Base-by-base conservation (phyloP, 2,113 vertebrate genomes). In the Ramphastos sulfuratus region DNA sequence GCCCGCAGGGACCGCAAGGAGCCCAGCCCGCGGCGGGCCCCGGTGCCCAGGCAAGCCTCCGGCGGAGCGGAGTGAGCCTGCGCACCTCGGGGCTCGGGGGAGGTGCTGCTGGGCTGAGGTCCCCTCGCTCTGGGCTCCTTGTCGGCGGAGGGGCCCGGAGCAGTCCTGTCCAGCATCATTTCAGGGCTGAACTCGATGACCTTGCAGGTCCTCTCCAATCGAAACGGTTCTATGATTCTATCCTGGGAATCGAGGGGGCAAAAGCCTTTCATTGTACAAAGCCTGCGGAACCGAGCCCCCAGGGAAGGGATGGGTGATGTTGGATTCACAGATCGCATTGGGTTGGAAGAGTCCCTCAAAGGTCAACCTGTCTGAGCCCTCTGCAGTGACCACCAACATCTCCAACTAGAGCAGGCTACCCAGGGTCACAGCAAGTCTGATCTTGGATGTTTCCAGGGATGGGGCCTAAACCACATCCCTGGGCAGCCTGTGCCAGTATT, bases 251-350 rank as follows among this genome's bases (percentile, higher is more conserved):
- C 4, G 28, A 12, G n/a, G 13, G 31, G 12, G 2, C 2, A 18
- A n/a, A 7, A 8, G 3, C 4, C 19, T 65, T 60, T 65, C 35
- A 6, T 19, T 16, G 4, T 17, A 7, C 3, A 9, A 33, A 23
- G 6, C 16, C 39, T 2, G 3, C 0, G 15, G n/a, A 35, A 2
- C 3, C 42, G 1, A 1, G 1, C 17, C 4, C 8, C 25, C 39
- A 1, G 3, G 54, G 37, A 60, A 82, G 20, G 17, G 25, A 1
- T 31, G 2, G 2, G 2, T 3, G 44, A 2, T 2, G 1, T 1
- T 2, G 21, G 23, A 52, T 24, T 52, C 12, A 52, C 23, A 52
- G 23, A 52, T 52, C 13, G 24, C 50, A 24, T 52, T 52, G 50
- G 19, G 50, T 24, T 52, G 50, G 23, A 52, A 52, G 23, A 23